Base-by-base conservation (phyloP, 1,140 invertebrate species). In the Artemia franciscana region DNA sequence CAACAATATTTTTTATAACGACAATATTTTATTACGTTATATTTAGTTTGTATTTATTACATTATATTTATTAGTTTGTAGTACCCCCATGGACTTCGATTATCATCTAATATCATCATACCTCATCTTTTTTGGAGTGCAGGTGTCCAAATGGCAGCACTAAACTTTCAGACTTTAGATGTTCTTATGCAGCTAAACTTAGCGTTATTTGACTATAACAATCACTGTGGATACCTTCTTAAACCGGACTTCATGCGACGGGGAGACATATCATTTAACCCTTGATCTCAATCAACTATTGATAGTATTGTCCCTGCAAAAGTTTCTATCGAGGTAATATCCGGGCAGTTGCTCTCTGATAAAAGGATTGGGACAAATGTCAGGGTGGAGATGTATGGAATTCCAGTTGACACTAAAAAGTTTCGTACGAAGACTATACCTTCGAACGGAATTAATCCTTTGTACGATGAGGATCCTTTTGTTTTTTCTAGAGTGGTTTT, bases 61-160 rank as follows among this genome's bases (percentile, higher is more conserved):
- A n/a, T n/a, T n/a, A n/a, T n/a, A n/a, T n/a, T 93, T 73, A 72
- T 93, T 66, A 72, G 73, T 59, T 75, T 89, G 2, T 86, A 93
- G 5, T 94, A 93, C 75, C 91, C 90, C 9, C 85, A 86, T 57
- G 95, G 95, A 25, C 97, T 91, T 0, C 78, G 95, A 58, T 96
- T 98, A 67, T 94, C 98, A 74, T 97, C 92, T 26, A 92, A 90
- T 63, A 99, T 98, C 73, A 98, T 96, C 68, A 93, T 98, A 85
- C 96, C 96, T 5, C 94, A 97, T 78, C 86, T 98, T 39, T 99
- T 98, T 74, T 99, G 95, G 96, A 98, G 98, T 74, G 93, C 93
- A 4, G 96, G 96, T 1, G 98, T 94, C 74, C 96, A 99, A 71
- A 78, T 99, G 72, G 95, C 98, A 5, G 92, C 96, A 0, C 78